A percentile compares a stretch with the other conserved stretches of the same genome.
phyloP scores from a whole-genome alignment of 2,113 vertebrate genomes.

The Microtus pennsylvanicus region DNA sequence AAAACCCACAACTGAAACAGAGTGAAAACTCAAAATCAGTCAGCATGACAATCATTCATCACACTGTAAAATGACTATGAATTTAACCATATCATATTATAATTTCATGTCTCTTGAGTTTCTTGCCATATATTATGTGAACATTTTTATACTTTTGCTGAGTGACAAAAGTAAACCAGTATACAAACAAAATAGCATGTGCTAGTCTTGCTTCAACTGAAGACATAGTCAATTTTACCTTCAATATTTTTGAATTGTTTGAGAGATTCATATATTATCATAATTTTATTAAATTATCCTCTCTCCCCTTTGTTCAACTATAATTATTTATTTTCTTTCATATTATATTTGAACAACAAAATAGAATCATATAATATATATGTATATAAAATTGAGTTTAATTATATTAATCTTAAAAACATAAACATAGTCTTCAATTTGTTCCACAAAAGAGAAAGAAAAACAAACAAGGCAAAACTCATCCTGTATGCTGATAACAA shows the following conservation, averaged over 20 bases:
- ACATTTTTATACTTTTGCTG: neutral
- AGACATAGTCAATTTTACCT: neutral
- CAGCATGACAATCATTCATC: neutral
- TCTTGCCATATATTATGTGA: neutral
- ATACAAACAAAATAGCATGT: neutral
- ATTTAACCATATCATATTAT: neutral
- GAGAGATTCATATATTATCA: neutral
- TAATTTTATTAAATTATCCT: slow-evolving; percentile 27
- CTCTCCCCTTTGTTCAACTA: neutral
- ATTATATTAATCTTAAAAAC: neutral
- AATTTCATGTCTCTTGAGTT: neutral
- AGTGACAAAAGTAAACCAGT: neutral
- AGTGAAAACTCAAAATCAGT: neutral
- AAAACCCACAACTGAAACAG: neutral
- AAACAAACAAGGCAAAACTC: neutral
- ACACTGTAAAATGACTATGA: neutral
- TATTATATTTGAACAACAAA: neutral
- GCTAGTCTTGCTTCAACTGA: neutral
- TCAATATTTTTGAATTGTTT: neutral
- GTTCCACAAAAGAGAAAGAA: neutral
- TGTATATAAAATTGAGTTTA: no score
- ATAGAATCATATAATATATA: neutral
- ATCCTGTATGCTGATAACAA: neutral
- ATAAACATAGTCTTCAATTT: neutral
- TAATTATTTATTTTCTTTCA: slow-evolving; percentile 51